Percentiles rank a stretch among this genome's conserved stretches.
These are phyloP conservation scores for Octomys mimax DNA, from an alignment of 2,797 vertebrate species.

Conservation along the genomic window DNA sequence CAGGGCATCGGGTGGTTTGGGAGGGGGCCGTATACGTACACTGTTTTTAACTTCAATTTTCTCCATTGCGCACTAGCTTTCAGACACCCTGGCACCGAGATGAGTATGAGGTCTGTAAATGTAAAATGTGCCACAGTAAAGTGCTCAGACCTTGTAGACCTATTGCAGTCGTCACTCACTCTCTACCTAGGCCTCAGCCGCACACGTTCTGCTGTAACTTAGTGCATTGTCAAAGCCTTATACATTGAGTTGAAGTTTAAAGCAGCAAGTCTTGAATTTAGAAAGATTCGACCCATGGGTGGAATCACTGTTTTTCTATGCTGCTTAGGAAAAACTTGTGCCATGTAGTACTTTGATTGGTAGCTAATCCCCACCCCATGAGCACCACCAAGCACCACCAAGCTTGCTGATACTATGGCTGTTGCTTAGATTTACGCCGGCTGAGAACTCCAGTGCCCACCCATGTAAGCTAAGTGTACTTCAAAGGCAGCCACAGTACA, in stretches of 20 bases:
- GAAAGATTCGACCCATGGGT: not conserved
- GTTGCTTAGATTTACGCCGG: not conserved
- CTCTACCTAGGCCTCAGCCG: not conserved
- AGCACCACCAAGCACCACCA: not conserved
- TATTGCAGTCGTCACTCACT: not conserved
- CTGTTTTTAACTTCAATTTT: not conserved
- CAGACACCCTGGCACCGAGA: not conserved
- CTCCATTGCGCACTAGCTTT: not conserved
- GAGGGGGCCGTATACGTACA: not conserved
- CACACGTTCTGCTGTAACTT: not conserved
- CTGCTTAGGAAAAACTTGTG: not conserved
- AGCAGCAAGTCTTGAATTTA: not conserved
- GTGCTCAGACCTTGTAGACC: not conserved
- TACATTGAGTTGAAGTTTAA: not conserved
- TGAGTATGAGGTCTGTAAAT: not conserved
- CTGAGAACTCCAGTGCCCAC: not conserved
- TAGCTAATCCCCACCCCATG: too few species aligned
- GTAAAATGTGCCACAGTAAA: not conserved
- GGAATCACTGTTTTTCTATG: not conserved
- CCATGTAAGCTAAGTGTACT: not conserved
- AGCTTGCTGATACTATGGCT: not conserved
- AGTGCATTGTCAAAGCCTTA: not conserved
- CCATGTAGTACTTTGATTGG: not conserved
- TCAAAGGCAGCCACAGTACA: not conserved
- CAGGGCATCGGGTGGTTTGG: not conserved